Conservation (phyloP, 2,888 invertebrate genomes). For the Pyrgus malvae region DNA sequence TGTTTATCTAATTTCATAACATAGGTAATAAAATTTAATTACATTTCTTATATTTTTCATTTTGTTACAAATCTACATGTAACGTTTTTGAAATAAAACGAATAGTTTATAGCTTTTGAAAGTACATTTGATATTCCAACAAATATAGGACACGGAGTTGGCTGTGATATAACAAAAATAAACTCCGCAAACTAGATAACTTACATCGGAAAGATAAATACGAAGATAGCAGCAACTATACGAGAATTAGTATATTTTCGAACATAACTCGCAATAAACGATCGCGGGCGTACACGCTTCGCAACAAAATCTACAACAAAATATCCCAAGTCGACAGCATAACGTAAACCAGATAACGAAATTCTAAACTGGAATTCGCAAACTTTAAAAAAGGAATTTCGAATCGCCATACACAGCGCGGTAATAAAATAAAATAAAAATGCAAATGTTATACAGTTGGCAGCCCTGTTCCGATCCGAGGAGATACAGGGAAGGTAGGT, state of each 20-base stretch:
- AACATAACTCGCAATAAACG: slow-evolving; percentile 28
- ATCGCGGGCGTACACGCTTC: slow-evolving; percentile 18
- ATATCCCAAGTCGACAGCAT: slow-evolving; percentile 28
- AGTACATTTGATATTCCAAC: background rate
- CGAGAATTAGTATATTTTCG: slow-evolving; percentile 26
- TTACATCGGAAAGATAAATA: slow-evolving; percentile 25
- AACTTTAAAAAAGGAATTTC: slow-evolving; percentile 32
- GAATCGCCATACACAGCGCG: slow-evolving; percentile 37
- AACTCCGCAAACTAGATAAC: slow-evolving; percentile 10
- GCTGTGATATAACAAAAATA: slow-evolving; percentile 16
- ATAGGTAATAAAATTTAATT: too few species aligned
- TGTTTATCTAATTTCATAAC: too few species aligned
- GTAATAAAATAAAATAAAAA: slow-evolving; percentile 66
- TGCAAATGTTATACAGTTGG: slow-evolving; percentile 59
- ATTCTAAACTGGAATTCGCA: slow-evolving; percentile 44
- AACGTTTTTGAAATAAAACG: too few species aligned
- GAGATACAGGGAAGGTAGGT: slow-evolving; percentile 71
- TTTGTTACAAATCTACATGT: too few species aligned
- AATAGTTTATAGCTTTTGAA: too few species aligned
- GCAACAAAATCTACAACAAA: slow-evolving; percentile 25
- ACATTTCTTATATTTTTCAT: too few species aligned
- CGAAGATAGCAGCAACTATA: slow-evolving; percentile 20
- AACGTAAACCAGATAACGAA: slow-evolving; percentile 37
- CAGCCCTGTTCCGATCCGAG: slow-evolving; percentile 61
- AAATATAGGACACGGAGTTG: slow-evolving; percentile 17